Percentiles rank a stretch among this genome's conserved stretches.
These are phyloP conservation scores for Drosophila novamexicana DNA, from an alignment of 1,140 invertebrate species.

Conservation along the genomic window DNA sequence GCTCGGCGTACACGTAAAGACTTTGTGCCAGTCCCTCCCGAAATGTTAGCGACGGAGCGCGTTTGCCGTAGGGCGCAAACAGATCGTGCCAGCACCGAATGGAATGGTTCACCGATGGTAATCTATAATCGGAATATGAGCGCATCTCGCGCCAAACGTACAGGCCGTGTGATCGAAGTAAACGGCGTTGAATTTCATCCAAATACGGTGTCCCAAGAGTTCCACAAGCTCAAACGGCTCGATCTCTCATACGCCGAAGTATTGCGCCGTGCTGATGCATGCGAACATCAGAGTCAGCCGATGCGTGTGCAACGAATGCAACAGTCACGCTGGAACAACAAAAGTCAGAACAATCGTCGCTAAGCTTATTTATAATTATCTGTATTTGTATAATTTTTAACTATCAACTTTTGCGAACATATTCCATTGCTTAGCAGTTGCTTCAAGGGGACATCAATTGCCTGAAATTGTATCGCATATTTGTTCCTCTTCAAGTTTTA, in stretches of 20 bases:
- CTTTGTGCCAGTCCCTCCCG: slow-evolving; percentile 85
- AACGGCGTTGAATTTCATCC: slow-evolving; percentile 87
- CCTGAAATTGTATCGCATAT: background rate
- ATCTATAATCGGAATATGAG: slow-evolving; percentile 87
- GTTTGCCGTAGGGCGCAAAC: slow-evolving; percentile 17
- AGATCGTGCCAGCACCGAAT: slow-evolving; percentile 87
- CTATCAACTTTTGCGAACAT: background rate
- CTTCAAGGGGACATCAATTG: background rate
- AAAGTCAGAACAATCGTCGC: slow-evolving; percentile 39
- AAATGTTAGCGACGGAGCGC: slow-evolving; percentile 54
- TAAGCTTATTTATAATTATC: slow-evolving; percentile 14
- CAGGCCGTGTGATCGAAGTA: slow-evolving; percentile 62
- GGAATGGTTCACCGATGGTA: slow-evolving; percentile 88
- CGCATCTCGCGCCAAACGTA: slow-evolving; percentile 33
- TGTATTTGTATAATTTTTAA: slow-evolving; percentile 7
- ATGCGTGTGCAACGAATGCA: slow-evolving; percentile 33
- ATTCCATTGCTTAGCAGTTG: background rate
- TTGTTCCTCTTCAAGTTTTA: slow-evolving; percentile 4
- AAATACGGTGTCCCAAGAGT: slow-evolving; percentile 91
- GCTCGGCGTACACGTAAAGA: slow-evolving; percentile 86
- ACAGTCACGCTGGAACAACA: slow-evolving; percentile 40
- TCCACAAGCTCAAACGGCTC: slow-evolving; percentile 91
- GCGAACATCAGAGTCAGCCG: slow-evolving; percentile 55
- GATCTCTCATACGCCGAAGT: slow-evolving; percentile 94
- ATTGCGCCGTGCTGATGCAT: slow-evolving; percentile 88